These are phyloP conservation scores for Danaus plexippus DNA, from an alignment of 1,140 invertebrate genomes.

Conservation along the genomic window DNA sequence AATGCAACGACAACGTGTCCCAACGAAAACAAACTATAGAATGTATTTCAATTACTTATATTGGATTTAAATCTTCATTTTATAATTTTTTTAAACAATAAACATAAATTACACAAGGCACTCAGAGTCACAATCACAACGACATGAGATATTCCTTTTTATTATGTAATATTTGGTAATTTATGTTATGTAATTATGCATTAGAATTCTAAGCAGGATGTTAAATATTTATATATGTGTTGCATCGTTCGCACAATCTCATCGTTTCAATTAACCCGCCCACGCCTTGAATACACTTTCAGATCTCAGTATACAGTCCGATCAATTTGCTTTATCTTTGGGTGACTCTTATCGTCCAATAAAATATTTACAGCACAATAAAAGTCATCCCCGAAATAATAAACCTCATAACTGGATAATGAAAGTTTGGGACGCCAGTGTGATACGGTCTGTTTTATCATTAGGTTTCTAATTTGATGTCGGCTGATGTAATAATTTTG, in stretches of 20 bases:
- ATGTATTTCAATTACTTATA: neutral
- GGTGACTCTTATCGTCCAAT: conserved; percentile 52
- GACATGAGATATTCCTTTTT: no score
- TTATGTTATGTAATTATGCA: conserved; percentile 48
- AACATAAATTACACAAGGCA: neutral
- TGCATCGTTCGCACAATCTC: conserved; percentile 49
- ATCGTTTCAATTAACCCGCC: conserved; percentile 57
- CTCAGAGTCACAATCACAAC: no score
- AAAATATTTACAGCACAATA: conserved; percentile 68
- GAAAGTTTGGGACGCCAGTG: conserved; percentile 17
- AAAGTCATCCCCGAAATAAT: conserved; percentile 59
- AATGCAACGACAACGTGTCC: conserved; percentile 13
- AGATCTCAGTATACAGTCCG: conserved; percentile 37
- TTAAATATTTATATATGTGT: conserved; percentile 53
- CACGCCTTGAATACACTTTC: conserved; percentile 49
- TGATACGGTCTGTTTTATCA: conserved; percentile 13
- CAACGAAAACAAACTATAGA: neutral
- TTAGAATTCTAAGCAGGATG: conserved; percentile 29
- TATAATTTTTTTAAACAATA: no score
- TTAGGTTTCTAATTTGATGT: conserved; percentile 17
- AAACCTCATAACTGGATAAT: conserved; percentile 58
- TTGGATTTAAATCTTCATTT: conserved; percentile 2
- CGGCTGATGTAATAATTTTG: conserved; percentile 15
- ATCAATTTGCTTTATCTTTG: conserved; percentile 65
- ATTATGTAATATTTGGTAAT: conserved; percentile 17